Conservation (phyloP, 2,888 invertebrate genomes). For the Drosophila rellima region DNA sequence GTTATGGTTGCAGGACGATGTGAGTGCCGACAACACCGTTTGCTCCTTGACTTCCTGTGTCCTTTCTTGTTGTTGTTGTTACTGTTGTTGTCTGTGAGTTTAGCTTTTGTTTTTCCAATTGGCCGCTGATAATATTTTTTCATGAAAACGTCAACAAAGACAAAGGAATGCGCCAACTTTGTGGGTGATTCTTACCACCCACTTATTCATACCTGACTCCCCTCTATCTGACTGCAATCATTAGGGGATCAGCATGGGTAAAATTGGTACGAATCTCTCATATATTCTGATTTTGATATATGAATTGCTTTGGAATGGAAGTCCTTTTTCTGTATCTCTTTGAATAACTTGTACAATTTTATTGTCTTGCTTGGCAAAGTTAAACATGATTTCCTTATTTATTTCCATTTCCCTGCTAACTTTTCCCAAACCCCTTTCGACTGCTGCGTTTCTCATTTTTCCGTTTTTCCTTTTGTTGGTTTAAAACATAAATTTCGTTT, state of each 20-base stretch:
- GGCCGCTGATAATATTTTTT: constrained; percentile 39
- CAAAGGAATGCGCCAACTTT: constrained; percentile 5
- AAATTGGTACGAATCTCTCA: constrained; percentile 19
- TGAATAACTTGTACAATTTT: constrained; percentile 45
- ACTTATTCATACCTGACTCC: neutral
- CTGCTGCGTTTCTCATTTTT: constrained; percentile 27
- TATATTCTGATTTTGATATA: constrained; percentile 45
- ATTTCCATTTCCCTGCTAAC: constrained; percentile 58
- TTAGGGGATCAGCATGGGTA: constrained; percentile 12
- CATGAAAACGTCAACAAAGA: constrained; percentile 30
- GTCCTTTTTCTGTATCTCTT: constrained; percentile 15
- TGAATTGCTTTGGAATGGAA: constrained; percentile 24
- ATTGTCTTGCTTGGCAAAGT: constrained; percentile 57
- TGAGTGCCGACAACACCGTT: constrained; percentile 24
- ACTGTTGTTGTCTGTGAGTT: constrained; percentile 29
- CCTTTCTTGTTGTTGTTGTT: constrained; percentile 15
- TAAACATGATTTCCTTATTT: constrained; percentile 75
- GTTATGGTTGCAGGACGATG: constrained; percentile 30
- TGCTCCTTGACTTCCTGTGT: constrained; percentile 20
- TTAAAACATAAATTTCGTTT: constrained; percentile 67
- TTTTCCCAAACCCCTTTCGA: constrained; percentile 42
- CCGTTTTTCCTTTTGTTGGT: constrained; percentile 34
- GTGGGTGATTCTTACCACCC: neutral
- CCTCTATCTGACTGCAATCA: constrained; percentile 11
- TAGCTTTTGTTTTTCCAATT: constrained; percentile 40